phyloP scores from a whole-genome alignment of 1,140 invertebrate genomes.

The Monomorium pharaonis region DNA sequence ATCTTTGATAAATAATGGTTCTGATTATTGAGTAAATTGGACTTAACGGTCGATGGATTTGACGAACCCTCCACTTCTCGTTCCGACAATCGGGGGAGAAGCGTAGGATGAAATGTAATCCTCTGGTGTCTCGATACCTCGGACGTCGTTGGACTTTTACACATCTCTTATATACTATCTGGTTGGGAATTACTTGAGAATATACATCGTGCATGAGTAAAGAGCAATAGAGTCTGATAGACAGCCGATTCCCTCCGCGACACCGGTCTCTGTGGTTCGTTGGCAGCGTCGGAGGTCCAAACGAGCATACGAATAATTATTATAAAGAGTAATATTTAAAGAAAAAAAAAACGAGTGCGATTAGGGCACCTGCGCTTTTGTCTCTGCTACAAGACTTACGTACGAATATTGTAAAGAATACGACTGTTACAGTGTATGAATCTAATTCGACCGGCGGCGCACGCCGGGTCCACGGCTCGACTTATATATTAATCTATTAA shows the following conservation, averaged over 20 bases:
- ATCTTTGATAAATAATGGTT: neutral
- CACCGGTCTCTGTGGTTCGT: slow-evolving; percentile 38
- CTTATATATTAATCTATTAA: slow-evolving; percentile 83
- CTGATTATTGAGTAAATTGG: neutral
- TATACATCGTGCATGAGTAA: slow-evolving; percentile 11
- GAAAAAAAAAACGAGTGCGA: slow-evolving; percentile 69
- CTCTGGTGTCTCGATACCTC: neutral
- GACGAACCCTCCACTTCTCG: neutral
- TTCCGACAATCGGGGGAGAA: neutral
- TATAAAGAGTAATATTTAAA: slow-evolving; percentile 25
- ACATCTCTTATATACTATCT: slow-evolving; percentile 12
- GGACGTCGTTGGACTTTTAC: neutral
- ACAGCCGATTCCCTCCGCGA: slow-evolving; percentile 16
- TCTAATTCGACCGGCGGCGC: slow-evolving; percentile 79
- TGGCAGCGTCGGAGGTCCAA: slow-evolving; percentile 62
- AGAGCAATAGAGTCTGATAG: neutral
- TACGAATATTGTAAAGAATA: slow-evolving; percentile 84
- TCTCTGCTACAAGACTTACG: slow-evolving; percentile 82
- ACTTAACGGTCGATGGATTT: neutral
- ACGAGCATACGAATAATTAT: slow-evolving; percentile 65
- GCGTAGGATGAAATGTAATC: neutral
- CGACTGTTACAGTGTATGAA: slow-evolving; percentile 83
- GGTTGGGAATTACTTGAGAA: neutral
- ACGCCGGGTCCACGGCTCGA: slow-evolving; percentile 78
- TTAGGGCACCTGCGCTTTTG: slow-evolving; percentile 81